Base-by-base conservation (phyloP, 2,113 vertebrate genomes). In the Bufo gargarizans region DNA sequence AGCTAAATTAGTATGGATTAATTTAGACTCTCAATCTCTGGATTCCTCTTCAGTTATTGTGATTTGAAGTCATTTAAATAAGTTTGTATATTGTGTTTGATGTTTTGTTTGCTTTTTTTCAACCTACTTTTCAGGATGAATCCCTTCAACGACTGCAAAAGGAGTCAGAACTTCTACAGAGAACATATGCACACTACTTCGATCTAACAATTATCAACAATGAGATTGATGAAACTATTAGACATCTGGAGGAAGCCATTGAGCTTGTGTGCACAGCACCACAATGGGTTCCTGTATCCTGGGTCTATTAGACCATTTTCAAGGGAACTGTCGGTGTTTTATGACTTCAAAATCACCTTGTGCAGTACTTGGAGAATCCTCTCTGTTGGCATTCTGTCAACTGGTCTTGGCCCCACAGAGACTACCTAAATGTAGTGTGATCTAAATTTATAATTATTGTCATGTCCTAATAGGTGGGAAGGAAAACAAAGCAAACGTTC, bases 121-220 rank as follows among this genome's bases (percentile, higher is more conserved):
- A 49, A 71, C 74, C 89, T 0, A 0, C 82, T 2, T 0, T 90
- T 74, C 91, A 99, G 98, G 98, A 99, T 61, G 98, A 99, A 93
- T 99, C 98, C 82, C 96, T 99, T 89, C 97, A 99, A 94, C 97
- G 97, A 91, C 97, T 99, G 93, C 98, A 99, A 95, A 99, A 99
- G 93, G 98, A 99, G 93, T 99, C 98, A 0, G 98, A 99, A 92
- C 97, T 99, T 93, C 95, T 99, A 86, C 98, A 99, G 96, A 98
- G 98, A 96, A 99, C 98, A 82, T 99, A 99, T 90, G 96, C 97
- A 89, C 98, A 99, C 95, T 99, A 97, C 95, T 99, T 99, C 89
- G 98, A 99, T 95, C 97, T 97, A 93, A 99, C 97, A 93, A 97
- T 99, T 95, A 99, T 99, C 96, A 99, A 99, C 96, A 99, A 99